Percentiles rank a stretch among this genome's conserved stretches.
These are phyloP conservation scores for Butorides virescens DNA, from an alignment of 2,113 vertebrate species.

Conservation along the genomic window DNA sequence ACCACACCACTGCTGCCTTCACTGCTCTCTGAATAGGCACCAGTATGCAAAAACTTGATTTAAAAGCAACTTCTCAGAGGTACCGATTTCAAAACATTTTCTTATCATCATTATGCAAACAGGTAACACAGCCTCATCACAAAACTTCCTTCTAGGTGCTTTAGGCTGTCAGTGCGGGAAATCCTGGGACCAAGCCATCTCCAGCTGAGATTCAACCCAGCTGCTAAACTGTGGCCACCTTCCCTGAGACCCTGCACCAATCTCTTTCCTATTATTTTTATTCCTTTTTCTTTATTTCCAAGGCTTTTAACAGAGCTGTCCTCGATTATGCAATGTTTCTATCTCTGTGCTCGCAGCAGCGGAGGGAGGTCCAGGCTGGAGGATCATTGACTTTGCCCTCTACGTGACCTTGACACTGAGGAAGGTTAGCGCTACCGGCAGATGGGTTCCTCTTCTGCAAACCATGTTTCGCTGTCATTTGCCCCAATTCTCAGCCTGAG, in stretches of 20 bases:
- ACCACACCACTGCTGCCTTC: background rate
- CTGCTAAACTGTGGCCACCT: background rate
- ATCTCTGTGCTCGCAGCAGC: background rate
- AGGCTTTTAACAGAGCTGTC: background rate
- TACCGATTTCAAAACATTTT: background rate
- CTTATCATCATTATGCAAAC: background rate
- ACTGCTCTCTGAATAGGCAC: background rate
- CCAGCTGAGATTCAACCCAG: background rate
- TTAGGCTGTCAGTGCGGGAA: background rate
- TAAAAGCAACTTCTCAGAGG: background rate
- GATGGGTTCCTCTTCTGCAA: background rate
- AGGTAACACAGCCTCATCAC: background rate
- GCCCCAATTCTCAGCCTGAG: background rate
- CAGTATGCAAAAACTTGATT: background rate
- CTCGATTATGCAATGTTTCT: background rate
- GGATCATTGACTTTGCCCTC: background rate
- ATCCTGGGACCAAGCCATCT: background rate
- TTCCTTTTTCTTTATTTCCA: background rate
- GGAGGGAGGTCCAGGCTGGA: background rate
- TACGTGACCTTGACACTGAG: background rate
- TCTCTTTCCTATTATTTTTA: background rate
- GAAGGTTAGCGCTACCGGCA: background rate
- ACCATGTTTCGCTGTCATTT: background rate
- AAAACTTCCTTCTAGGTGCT: background rate
- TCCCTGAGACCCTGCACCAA: background rate